Evolutionary conservation across 37 sponge, comb jelly and placozoan species (phyloP).

Genomic region (Cladorhizidae sp.): DNA sequence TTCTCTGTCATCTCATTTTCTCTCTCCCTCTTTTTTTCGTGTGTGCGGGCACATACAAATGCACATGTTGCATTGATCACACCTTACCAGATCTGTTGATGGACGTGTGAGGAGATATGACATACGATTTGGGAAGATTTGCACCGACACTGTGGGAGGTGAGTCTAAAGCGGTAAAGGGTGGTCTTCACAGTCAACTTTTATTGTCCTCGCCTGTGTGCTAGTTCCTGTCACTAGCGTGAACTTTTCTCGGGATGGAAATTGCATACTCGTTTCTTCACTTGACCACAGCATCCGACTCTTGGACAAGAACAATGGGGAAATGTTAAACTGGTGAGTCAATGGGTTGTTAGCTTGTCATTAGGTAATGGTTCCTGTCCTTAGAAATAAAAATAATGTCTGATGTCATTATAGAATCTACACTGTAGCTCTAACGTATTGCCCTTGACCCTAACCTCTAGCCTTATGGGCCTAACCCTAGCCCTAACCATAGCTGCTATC

Average conservation of each 20-base stretch:
- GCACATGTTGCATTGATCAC: too few relatives aligned
- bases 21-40: too few relatives aligned
- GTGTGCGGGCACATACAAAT: too few relatives aligned
- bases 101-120: slow-evolving; percentile 79
- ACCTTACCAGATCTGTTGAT: slow-evolving; percentile 77
- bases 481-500: too few relatives aligned
- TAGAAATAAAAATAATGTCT: too few relatives aligned
- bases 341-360: too few relatives aligned
- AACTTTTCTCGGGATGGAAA: slow-evolving; percentile 81
- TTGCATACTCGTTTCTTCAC: slow-evolving; percentile 76
- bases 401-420: too few relatives aligned
- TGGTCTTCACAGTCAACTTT: not conserved
- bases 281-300: slow-evolving; percentile 78
- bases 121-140: slow-evolving; percentile 78
- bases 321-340: slow-evolving; percentile 64
- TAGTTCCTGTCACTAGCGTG: slow-evolving; percentile 85
- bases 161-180: slow-evolving; percentile 6
- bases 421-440: too few relatives aligned
- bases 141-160: slow-evolving; percentile 74
- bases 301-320: slow-evolving; percentile 91
- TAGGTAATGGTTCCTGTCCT: too few relatives aligned
- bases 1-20: too few relatives aligned
- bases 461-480: too few relatives aligned
- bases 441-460: too few relatives aligned
- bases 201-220: not conserved